Evolutionary conservation across 2,888 invertebrate species (phyloP).

Genomic region (Agrotis ipsilon): DNA sequence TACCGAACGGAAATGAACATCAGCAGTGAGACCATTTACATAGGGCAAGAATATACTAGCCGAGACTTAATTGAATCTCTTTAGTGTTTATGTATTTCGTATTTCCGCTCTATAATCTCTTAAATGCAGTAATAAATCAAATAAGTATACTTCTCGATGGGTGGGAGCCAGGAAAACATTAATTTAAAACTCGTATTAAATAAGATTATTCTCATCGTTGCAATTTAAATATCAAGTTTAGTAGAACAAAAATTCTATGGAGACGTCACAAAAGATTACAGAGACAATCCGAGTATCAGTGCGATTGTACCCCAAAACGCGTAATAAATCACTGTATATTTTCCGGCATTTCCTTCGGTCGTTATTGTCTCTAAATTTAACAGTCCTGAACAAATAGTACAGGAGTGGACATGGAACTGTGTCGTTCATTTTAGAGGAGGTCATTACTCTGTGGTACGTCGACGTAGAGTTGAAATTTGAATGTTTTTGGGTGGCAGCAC

Average conservation of each 20-base stretch:
- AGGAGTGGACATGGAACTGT: conserved; percentile 49
- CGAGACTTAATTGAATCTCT: conserved; percentile 51
- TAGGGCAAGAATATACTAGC: conserved; percentile 68
- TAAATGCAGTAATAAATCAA: conserved; percentile 53
- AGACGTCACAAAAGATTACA: conserved; percentile 27
- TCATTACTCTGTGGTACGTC: conserved; percentile 23
- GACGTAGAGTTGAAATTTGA: conserved; percentile 58
- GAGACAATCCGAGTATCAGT: neutral
- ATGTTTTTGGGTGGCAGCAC: conserved; percentile 68
- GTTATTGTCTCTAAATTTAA: conserved; percentile 70
- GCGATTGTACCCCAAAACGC: conserved; percentile 49
- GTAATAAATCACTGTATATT: conserved; percentile 64
- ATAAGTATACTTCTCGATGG: conserved; percentile 1
- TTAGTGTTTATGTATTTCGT: conserved; percentile 17
- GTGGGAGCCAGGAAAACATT: conserved; percentile 32
- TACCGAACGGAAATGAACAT: conserved; percentile 86
- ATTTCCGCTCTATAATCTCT: conserved; percentile 35
- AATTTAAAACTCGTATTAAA: conserved; percentile 14
- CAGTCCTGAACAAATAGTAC: conserved; percentile 71
- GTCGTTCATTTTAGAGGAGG: neutral
- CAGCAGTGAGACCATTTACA: conserved; percentile 74
- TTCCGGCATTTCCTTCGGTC: conserved; percentile 69
- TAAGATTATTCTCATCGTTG: neutral
- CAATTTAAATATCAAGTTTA: conserved; percentile 16
- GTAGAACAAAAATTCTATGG: neutral